Base-by-base conservation (phyloP, 2,113 vertebrate genomes). In the Sisor rabdophorus region DNA sequence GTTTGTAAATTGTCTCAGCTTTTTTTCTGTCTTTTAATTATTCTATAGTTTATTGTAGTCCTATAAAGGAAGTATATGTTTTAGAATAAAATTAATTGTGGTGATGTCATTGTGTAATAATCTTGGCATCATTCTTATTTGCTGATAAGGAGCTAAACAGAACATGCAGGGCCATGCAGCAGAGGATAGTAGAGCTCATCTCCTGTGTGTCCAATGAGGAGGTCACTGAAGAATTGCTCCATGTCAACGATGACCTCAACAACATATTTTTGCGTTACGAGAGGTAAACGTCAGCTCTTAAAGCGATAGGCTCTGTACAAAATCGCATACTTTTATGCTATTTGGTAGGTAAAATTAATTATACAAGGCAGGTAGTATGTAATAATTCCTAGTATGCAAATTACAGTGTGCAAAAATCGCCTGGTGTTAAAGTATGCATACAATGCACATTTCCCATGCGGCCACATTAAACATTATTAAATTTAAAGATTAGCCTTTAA, bases 161-260 rank as follows among this genome's bases (percentile, higher is more conserved):
- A 86, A 98, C 97, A 53, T 98, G 97, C 79, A 91, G 97, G 86
- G 93, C 95, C 75, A 98, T 98, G 97, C 97, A 98, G 88, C 95
- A 96, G 84, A 92, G 97, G 82, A 93, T 98, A 36, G 88, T 98
- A 85, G 96, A 98, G 87, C 96, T 98, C 81, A 95, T 99, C 88
- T 96, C 96, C 72, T 90, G 95, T 4, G 94, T 98, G 81, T 94
- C 95, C 83, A 98, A 95, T 0, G 97, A 98, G 87, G 92, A 98
- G 40, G 95, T 99, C 87, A 98, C 97, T 0, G 96, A 98, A 87
- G 97, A 99, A 80, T 89, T 99, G 82, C 91, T 99, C 73, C 97
- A 96, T 0, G 96, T 95, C 82, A 99, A 99, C 0, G 97, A 99
- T 1, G 96, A 99, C 88, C 93, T 99, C 89, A 98, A 98, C 87